Percentiles rank a stretch among this genome's conserved stretches.
phyloP scores from a whole-genome alignment of 2,113 vertebrate genomes.

The Pollimyrus isidori region DNA sequence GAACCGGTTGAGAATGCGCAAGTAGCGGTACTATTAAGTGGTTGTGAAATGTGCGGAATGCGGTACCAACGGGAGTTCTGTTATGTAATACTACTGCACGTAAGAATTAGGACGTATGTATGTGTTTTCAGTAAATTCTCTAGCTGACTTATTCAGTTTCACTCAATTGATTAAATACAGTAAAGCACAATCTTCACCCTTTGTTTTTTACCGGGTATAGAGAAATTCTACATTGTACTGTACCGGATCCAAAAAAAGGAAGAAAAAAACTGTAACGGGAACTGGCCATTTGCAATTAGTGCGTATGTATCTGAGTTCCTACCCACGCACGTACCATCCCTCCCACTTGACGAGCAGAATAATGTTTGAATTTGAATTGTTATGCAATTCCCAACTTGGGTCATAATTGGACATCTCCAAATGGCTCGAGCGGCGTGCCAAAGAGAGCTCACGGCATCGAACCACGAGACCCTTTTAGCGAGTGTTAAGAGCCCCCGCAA shows the following conservation, averaged over 20 bases:
- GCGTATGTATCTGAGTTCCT: background rate
- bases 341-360: constrained; percentile 9
- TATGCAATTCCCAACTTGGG: constrained; percentile 21
- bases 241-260: background rate
- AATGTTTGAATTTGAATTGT: constrained; percentile 3
- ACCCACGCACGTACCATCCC: constrained; percentile 13
- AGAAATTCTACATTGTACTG: background rate
- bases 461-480: constrained; percentile 11
- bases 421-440: background rate
- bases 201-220: background rate
- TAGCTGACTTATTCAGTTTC: background rate
- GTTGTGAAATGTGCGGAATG: background rate
- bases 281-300: background rate
- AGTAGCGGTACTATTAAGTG: background rate
- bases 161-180: too few species aligned
- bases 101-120: background rate
- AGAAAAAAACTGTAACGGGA: background rate
- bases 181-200: background rate
- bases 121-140: background rate
- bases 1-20: background rate
- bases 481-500: background rate
- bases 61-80: background rate
- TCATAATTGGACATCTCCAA: background rate
- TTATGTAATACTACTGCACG: constrained; percentile 9
- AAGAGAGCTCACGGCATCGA: background rate